A percentile compares a stretch with the other conserved stretches of the same genome.
Conservation (phyloP, 2,797 vertebrate species). For the Yasuhikotakia modesta region DNA sequence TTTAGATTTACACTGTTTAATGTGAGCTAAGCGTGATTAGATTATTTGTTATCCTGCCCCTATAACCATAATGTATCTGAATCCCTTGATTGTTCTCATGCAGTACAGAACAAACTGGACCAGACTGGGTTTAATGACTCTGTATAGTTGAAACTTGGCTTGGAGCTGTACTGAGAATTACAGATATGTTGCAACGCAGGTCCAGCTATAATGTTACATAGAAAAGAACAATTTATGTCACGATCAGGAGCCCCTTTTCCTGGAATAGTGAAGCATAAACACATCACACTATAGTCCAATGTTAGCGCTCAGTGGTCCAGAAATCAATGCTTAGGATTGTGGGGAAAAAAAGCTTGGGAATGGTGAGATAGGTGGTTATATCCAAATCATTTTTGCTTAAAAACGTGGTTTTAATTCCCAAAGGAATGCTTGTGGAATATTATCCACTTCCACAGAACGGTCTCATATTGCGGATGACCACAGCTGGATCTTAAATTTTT, state of each 20-base stretch:
- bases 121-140: slow-evolving; percentile 2
- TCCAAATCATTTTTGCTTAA: slow-evolving; percentile 24
- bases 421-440: not conserved
- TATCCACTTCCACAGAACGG: not conserved
- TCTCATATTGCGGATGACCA: slow-evolving; percentile 6
- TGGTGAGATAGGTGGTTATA: not conserved
- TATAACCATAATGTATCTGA: too few relatives aligned
- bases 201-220: not conserved
- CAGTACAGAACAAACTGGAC: not conserved
- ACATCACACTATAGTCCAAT: not conserved
- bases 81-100: not conserved
- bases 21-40: not conserved
- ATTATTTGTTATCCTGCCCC: too few relatives aligned
- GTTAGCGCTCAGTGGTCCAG: not conserved
- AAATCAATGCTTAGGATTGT: not conserved
- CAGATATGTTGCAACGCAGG: not conserved
- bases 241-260: not conserved
- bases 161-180: not conserved
- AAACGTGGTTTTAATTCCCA: not conserved
- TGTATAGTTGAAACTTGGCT: too few relatives aligned
- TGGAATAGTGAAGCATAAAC: not conserved
- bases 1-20: not conserved
- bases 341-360: slow-evolving; percentile 24
- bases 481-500: slow-evolving; percentile 4
- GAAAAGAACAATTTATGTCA: not conserved